Percentiles rank a stretch among this genome's conserved stretches.
These are phyloP conservation scores for Condylura cristata DNA, from an alignment of 2,113 vertebrate species.

Conservation along the genomic window DNA sequence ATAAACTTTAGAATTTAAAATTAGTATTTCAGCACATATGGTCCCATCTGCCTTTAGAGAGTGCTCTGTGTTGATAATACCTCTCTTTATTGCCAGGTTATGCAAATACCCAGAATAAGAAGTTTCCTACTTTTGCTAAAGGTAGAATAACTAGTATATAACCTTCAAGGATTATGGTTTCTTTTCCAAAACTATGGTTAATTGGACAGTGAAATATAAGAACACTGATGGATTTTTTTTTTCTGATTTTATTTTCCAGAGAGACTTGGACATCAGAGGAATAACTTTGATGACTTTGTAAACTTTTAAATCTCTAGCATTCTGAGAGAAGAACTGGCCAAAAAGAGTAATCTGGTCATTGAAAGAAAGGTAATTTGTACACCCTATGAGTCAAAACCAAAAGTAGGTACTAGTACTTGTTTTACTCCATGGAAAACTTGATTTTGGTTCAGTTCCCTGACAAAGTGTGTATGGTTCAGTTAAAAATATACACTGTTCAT, in stretches of 20 bases:
- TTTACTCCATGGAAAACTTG: not conserved
- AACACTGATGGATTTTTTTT: not conserved
- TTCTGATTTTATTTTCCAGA: not conserved
- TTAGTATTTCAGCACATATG: not conserved
- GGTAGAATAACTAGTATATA: not conserved
- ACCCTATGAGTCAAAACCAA: not conserved
- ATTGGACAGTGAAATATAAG: not conserved
- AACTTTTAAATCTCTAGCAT: not conserved
- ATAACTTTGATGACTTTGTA: not conserved
- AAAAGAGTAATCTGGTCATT: not conserved
- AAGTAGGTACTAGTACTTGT: not conserved
- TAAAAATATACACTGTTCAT: not conserved
- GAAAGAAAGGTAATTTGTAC: no score
- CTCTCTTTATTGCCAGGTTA: not conserved
- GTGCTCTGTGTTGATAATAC: not conserved
- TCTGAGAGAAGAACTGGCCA: not conserved
- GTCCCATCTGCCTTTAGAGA: not conserved
- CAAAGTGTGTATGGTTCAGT: not conserved
- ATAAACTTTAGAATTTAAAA: not conserved
- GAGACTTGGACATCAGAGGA: not conserved
- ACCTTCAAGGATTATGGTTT: not conserved
- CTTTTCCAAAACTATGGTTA: not conserved
- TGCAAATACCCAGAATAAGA: not conserved
- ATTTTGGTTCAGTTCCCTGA: not conserved
- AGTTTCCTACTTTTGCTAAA: not conserved